Percentiles rank a stretch among this genome's conserved stretches.
phyloP scores from a whole-genome alignment of 2,113 vertebrate species.

The Muntiacus muntjak region DNA sequence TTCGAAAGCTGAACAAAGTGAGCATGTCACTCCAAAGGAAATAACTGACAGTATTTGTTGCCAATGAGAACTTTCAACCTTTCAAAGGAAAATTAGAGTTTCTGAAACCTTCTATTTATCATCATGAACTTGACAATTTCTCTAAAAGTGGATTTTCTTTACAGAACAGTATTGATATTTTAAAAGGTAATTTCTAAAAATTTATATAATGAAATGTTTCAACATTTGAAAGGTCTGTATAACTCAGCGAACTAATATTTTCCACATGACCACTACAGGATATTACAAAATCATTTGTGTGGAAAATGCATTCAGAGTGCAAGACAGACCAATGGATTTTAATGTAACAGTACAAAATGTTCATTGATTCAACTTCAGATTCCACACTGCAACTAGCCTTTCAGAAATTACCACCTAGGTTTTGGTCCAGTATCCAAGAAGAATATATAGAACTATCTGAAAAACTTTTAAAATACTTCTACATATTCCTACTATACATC shows the following conservation, averaged over 20 bases:
- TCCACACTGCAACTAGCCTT: neutral
- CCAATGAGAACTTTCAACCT: neutral
- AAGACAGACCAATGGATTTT: neutral
- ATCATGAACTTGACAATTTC: neutral
- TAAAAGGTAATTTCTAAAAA: neutral
- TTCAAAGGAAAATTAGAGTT: neutral
- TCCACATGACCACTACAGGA: neutral
- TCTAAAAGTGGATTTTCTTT: neutral
- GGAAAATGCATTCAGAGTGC: neutral
- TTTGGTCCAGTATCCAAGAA: neutral
- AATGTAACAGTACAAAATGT: neutral
- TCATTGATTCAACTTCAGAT: neutral
- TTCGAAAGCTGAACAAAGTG: neutral
- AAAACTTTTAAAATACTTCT: constrained; percentile 1
- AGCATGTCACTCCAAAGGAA: neutral
- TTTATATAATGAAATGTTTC: neutral
- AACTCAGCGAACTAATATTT: neutral
- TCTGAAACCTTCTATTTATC: neutral
- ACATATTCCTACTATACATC: neutral
- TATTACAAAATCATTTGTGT: neutral
- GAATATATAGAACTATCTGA: neutral
- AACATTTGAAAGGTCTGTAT: neutral
- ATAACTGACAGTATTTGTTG: neutral
- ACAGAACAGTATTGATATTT: neutral
- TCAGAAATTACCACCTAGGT: neutral